Conservation (phyloP, 2,113 vertebrate species). For the Alces alces region DNA sequence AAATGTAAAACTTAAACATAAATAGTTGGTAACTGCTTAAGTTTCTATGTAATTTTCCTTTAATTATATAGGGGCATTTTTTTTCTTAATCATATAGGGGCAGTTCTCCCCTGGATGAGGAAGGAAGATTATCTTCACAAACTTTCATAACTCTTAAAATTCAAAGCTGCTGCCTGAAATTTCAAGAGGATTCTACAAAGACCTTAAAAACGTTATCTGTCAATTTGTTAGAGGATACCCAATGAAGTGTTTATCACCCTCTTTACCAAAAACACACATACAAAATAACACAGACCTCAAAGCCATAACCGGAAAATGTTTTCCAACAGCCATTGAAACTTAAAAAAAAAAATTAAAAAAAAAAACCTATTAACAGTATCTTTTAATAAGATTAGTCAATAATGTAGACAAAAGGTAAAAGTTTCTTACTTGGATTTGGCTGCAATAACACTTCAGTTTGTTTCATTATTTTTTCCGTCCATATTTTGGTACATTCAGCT, state of each 20-base stretch:
- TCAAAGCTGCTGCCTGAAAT: neutral
- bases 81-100: neutral
- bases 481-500: slow-evolving; percentile 96
- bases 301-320: neutral
- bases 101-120: neutral
- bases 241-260: neutral
- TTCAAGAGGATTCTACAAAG: neutral
- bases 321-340: neutral
- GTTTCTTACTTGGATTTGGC: slow-evolving; percentile 95
- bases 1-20: slow-evolving; percentile 10
- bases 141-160: neutral
- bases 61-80: slow-evolving; percentile 5
- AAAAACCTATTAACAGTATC: neutral
- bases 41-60: neutral
- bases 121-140: neutral
- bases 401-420: slow-evolving; percentile 10
- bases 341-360: neutral
- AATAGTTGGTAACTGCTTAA: slow-evolving; percentile 1
- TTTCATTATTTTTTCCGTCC: slow-evolving; percentile 97
- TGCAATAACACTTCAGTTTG: slow-evolving; percentile 97
- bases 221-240: neutral
- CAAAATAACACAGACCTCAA: neutral
- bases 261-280: neutral
- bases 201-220: neutral
- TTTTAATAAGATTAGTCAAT: neutral